Base-by-base conservation (phyloP, 2,113 vertebrate genomes). In the Coregonus clupeaformis region DNA sequence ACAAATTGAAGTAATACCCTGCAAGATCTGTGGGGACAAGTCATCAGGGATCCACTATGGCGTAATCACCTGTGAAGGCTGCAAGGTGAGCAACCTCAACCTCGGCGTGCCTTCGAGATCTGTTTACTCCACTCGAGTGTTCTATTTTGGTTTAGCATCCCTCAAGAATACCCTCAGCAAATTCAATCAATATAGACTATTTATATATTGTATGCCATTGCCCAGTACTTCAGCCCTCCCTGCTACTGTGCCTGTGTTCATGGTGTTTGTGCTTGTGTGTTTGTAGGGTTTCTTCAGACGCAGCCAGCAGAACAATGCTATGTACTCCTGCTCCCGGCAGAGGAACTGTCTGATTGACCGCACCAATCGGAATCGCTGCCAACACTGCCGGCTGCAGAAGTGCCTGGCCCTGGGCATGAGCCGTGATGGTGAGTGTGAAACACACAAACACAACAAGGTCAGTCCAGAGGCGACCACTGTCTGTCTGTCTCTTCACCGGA, bases 11-110 rank as follows among this genome's bases (percentile, higher is more conserved):
- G 96, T 97, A 3, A 97, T 97, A 77, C 96, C 96, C 0, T 97
- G 96, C 89, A 97, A 97, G 91, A 97, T 97, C 87, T 97, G 96
- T 55, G 96, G 96, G 64, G 96, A 97, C 88, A 97, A 97, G 68
- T 97, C 96, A 36, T 97, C 96, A 0, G 96, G 96, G 72, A 97
- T 97, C 77, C 96, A 97, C 89, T 97, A 97, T 57, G 96, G 96
- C 0, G 96, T 97, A 63, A 97, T 97, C 91, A 97, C 93, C 79
- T 94, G 93, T 76, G 93, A 94, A 81, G 93, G 93, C 76, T 94
- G 93, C 85, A 94, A 94, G 91, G 93, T 94, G 80, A 89, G 87
- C 25, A 5, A 0, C 60, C 27, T 6, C 4, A 2, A 60, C 22
- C 6, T 12, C 11, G 25, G 4, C 5, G 13, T 22, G 30, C 12